phyloP scores from a whole-genome alignment of 2,113 vertebrate species.

The Cettia cetti region DNA sequence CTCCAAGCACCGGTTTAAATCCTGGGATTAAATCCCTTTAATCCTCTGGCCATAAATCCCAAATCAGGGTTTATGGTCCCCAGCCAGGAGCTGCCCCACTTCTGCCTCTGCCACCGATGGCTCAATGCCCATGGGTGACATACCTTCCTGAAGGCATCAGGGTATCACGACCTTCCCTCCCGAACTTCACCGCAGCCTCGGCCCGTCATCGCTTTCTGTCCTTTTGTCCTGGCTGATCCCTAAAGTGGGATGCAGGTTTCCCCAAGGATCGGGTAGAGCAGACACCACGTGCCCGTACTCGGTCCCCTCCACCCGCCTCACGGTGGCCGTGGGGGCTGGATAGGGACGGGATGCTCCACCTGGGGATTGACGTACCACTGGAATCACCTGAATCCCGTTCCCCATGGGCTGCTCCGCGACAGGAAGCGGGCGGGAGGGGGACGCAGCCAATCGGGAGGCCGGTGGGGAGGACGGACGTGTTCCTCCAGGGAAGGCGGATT shows the following conservation, averaged over 20 bases:
- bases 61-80: background rate
- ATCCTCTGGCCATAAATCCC: background rate
- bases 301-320: background rate
- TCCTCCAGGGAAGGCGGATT: background rate
- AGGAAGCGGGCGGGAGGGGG: background rate
- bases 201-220: background rate
- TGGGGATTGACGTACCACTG: too few species aligned
- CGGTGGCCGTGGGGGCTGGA: background rate
- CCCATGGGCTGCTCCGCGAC: background rate
- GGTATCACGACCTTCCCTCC: background rate
- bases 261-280: background rate
- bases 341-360: background rate
- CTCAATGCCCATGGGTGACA: background rate
- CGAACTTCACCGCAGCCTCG: background rate
- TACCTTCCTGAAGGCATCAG: background rate
- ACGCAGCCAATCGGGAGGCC: background rate
- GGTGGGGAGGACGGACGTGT: background rate
- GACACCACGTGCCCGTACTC: background rate
- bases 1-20: accelerated
- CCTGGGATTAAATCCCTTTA: background rate
- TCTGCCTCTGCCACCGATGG: background rate
- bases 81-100: background rate
- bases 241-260: background rate
- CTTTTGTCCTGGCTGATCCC: background rate
- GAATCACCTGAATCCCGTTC: background rate